phyloP scores from a whole-genome alignment of 2,888 invertebrate genomes.

The Drosophila affinis region DNA sequence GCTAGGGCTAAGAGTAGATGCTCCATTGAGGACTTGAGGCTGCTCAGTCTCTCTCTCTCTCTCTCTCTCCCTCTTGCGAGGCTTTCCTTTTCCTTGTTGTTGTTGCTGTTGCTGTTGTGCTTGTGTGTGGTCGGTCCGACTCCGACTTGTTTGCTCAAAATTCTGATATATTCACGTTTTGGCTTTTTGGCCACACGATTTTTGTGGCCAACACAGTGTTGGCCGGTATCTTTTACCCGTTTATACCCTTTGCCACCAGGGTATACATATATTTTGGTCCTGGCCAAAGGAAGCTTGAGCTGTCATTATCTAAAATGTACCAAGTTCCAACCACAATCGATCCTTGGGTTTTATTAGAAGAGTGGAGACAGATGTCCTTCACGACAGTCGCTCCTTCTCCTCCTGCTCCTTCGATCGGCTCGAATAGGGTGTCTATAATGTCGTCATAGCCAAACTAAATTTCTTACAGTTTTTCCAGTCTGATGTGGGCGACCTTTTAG shows the following conservation, averaged over 20 bases:
- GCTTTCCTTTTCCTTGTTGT: background rate
- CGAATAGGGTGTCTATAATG: background rate
- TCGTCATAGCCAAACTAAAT: background rate
- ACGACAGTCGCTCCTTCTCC: no score
- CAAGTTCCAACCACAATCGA: background rate
- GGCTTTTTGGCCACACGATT: constrained; percentile 65
- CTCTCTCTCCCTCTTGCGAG: constrained; percentile 8
- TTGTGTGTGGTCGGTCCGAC: constrained; percentile 15
- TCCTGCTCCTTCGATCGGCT: no score
- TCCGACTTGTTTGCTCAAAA: constrained; percentile 60
- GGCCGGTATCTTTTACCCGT: constrained; percentile 11
- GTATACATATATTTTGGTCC: background rate
- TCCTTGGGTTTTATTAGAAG: background rate
- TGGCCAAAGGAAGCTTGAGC: no score
- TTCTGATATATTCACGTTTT: constrained; percentile 70
- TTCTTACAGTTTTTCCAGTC: constrained; percentile 16
- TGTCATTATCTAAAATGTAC: no score
- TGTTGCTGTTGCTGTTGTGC: background rate
- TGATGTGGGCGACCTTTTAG: constrained; percentile 63
- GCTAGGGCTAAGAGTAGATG: no score
- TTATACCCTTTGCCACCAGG: background rate
- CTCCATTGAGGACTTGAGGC: no score
- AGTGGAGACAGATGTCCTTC: no score
- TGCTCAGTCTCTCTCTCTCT: background rate
- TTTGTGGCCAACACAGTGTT: constrained; percentile 25